Conservation (phyloP, 92 coral and sea anemone species). For the Epizoanthus illoricatus region DNA sequence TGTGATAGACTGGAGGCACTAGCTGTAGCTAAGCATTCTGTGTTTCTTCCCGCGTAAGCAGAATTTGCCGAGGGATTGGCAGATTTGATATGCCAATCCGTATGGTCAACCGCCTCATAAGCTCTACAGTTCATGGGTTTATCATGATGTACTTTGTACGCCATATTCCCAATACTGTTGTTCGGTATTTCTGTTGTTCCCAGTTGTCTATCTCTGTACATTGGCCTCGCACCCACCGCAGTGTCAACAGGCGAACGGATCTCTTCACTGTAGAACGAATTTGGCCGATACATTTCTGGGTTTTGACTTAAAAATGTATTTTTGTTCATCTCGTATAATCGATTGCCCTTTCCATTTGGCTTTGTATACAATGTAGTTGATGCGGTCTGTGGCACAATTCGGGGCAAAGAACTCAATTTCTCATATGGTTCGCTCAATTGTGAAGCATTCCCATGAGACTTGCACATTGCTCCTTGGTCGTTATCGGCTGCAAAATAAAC, state of each 20-base stretch:
- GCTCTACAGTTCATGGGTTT: neutral
- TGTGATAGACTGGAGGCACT: neutral
- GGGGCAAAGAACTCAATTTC: neutral
- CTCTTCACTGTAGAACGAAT: neutral
- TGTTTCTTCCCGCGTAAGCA: neutral
- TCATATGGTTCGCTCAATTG: neutral
- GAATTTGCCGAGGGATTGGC: neutral
- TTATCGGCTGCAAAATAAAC: slow-evolving; percentile 25
- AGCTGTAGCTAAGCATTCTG: neutral
- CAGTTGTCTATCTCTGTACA: neutral
- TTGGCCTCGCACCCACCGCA: neutral
- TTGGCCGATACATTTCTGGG: neutral
- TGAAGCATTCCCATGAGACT: slow-evolving; percentile 6
- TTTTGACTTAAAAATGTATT: neutral
- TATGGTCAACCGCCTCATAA: neutral
- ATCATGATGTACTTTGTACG: neutral
- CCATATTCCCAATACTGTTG: neutral
- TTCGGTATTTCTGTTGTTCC: neutral
- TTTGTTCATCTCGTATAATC: neutral
- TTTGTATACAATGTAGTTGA: neutral
- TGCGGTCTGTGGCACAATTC: neutral
- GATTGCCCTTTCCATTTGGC: neutral
- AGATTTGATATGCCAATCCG: neutral
- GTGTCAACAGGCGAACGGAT: neutral
- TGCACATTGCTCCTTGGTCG: neutral